Base-by-base conservation (phyloP, 1,140 invertebrate species). In the Sitobion miscanthi region DNA sequence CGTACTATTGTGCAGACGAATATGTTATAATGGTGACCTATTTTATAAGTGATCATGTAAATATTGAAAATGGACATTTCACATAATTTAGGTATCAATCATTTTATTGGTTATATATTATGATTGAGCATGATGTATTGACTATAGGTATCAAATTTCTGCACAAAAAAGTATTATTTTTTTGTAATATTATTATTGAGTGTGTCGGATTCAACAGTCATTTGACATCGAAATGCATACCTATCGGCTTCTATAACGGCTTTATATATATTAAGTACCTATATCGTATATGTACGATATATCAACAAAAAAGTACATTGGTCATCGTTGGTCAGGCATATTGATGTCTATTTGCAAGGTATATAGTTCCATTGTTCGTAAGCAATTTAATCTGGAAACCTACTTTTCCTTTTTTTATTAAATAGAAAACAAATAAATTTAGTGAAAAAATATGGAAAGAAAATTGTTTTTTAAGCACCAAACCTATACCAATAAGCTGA, bases 371-470 rank as follows among this genome's bases (percentile, higher is more conserved):
- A 93, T 93, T 93, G 77, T 85, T 93, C 91, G 77, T 54, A 42
- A 57, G 91, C 82, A 85, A 93, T 93, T 85, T 85, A 93, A 86
- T 93, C 91, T 85, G 77, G 49, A 93, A 85, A 93, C 91, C 91
- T 93, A 93, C 91, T 85, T 93, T 93, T 93, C 91, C 90, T 86
- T 93, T 93, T 92, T 93, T 42, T 85, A 42, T 54, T 52, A 86
- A 93, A 77, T 83, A 93, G 91, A 93, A 93, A 93, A 93, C 77
- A 86, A 93, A 93, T 57, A 42, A 93, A 42, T 93, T 54, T 38
- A 54, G 30, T 85, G 38, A 93, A 86, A 92, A 82, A 92, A 82
- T 30, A 92, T 52, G 14, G 4, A 93, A 93, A 93, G 77, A 93
- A 93, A 93, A 86, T 92, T 83, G 69, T 92, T 92, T 83, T 91